These are phyloP conservation scores for Pyrocoelia pectoralis DNA, from an alignment of 2,888 invertebrate species.

Conservation along the genomic window DNA sequence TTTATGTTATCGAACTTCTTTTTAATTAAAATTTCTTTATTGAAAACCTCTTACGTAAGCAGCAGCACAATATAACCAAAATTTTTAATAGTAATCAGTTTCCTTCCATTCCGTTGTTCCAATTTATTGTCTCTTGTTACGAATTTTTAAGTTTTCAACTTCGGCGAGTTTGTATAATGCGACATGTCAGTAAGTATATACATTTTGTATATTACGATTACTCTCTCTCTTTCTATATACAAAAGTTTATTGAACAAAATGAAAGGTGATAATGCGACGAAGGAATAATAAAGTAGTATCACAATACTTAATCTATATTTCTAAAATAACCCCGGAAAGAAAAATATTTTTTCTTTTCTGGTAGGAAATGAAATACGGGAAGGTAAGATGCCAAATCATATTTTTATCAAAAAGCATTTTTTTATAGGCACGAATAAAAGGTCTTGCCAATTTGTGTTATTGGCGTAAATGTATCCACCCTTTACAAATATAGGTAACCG, in stretches of 20 bases:
- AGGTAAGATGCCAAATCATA: neutral
- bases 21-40: no score
- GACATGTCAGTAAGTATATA: no score
- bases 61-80: no score
- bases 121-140: neutral
- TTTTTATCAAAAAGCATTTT: slow-evolving; percentile 2
- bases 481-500: neutral
- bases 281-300: neutral
- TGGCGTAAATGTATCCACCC: neutral
- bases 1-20: no score
- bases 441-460: neutral
- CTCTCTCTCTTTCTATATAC: no score
- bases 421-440: neutral
- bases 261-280: neutral
- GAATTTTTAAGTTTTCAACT: no score
- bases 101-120: neutral
- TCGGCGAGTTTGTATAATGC: no score
- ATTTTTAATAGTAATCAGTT: no score
- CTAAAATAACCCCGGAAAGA: neutral
- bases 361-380: neutral
- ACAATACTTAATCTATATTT: neutral
- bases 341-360: neutral
- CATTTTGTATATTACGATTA: no score
- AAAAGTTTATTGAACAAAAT: neutral
- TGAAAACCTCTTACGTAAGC: no score